Percentiles rank a stretch among this genome's conserved stretches.
Evolutionary conservation across 2,888 invertebrate species (phyloP).

Genomic region (Watsonalla binaria): DNA sequence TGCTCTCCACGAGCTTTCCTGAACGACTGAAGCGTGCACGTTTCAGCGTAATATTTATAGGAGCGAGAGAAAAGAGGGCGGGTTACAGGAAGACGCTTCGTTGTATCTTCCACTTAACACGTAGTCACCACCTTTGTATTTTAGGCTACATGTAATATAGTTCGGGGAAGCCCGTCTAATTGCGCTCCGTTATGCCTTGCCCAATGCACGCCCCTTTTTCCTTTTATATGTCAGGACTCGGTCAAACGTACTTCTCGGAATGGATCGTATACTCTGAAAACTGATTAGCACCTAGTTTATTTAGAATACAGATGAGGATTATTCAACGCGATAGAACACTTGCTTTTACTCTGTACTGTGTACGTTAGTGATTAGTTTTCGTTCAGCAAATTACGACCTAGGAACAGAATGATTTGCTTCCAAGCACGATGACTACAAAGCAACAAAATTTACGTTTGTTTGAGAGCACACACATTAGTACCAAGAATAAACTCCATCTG

Average conservation of each 20-base stretch:
- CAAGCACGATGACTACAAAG: not conserved
- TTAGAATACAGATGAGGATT: too few relatives aligned
- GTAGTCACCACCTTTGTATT: constrained; percentile 59
- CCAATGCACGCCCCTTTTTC: constrained; percentile 29
- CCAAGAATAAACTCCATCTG: too few relatives aligned
- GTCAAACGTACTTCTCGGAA: constrained; percentile 13
- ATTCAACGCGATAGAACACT: too few relatives aligned
- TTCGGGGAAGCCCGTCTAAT: constrained; percentile 72
- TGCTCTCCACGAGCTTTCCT: constrained; percentile 59
- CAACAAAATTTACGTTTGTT: not conserved
- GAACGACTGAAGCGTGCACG: constrained; percentile 65
- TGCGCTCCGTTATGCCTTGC: constrained; percentile 27
- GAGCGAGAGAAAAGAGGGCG: constrained; percentile 51
- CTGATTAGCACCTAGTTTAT: too few relatives aligned
- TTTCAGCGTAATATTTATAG: constrained; percentile 72
- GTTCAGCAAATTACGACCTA: not conserved
- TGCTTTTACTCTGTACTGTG: not conserved
- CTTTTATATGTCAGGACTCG: constrained; percentile 26
- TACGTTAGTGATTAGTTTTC: not conserved
- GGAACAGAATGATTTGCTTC: not conserved
- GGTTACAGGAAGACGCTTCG: constrained; percentile 62
- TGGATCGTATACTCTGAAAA: not conserved
- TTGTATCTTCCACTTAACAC: constrained; percentile 58
- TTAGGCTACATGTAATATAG: constrained; percentile 51
- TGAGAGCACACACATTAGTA: not conserved